Conservation (phyloP, 2,888 invertebrate genomes). For the Augochlorella aurata region DNA sequence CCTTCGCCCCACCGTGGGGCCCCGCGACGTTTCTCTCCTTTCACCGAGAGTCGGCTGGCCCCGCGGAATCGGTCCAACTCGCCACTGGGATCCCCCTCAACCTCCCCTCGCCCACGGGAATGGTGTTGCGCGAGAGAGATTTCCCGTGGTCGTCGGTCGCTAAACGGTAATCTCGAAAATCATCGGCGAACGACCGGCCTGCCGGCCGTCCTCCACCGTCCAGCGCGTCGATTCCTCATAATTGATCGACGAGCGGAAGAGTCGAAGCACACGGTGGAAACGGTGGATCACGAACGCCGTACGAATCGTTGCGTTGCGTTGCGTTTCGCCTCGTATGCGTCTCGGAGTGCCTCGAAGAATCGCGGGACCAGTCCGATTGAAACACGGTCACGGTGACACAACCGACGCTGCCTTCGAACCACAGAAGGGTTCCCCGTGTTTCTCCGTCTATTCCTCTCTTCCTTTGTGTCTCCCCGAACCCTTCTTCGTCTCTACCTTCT, state of each 20-base stretch:
- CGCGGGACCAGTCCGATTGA: slow-evolving; percentile 48
- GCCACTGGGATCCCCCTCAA: not conserved
- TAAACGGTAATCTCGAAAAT: slow-evolving; percentile 24
- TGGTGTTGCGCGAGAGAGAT: slow-evolving; percentile 1
- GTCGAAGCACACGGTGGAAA: slow-evolving; percentile 1
- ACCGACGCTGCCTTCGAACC: not conserved
- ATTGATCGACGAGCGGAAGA: not conserved
- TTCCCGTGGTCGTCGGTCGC: slow-evolving; percentile 2
- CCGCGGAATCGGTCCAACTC: slow-evolving; percentile 34
- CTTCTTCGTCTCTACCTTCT: not conserved
- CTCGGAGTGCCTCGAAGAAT: slow-evolving; percentile 32
- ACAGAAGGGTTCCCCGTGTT: not conserved
- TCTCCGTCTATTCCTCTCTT: too few species aligned
- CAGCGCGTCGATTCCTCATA: slow-evolving; percentile 1
- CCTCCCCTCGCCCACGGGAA: not conserved
- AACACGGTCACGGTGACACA: slow-evolving; percentile 56
- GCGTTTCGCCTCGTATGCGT: slow-evolving; percentile 23
- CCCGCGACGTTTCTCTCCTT: slow-evolving; percentile 66
- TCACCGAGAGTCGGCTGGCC: slow-evolving; percentile 59
- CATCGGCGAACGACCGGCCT: slow-evolving; percentile 7
- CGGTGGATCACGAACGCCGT: not conserved
- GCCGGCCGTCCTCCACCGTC: not conserved
- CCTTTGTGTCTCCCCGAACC: not conserved
- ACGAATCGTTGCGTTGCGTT: too few species aligned
- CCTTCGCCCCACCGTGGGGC: slow-evolving; percentile 60